A percentile compares a stretch with the other conserved stretches of the same genome.
phyloP scores from a whole-genome alignment of 2,888 invertebrate genomes.

The Willowsia nigromaculata region DNA sequence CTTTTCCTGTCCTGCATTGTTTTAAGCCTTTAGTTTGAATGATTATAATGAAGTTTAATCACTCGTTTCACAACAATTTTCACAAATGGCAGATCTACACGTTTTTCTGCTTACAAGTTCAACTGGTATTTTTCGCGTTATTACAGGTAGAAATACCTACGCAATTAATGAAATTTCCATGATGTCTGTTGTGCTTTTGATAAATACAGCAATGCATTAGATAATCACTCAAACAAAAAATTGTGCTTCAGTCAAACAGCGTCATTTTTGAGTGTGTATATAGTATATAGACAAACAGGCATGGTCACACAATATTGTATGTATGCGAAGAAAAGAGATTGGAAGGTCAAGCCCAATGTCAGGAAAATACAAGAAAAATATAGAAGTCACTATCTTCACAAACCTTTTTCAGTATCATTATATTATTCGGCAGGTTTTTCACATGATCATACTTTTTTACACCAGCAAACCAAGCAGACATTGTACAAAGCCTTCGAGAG shows the following conservation, averaged over 20 bases:
- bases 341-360: conserved; percentile 64
- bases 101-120: neutral
- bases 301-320: too few relatives aligned
- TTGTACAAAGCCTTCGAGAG: too few relatives aligned
- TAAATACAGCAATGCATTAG: neutral
- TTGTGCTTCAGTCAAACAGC: neutral
- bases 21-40: too few relatives aligned
- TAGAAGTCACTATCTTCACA: conserved; percentile 21
- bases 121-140: neutral
- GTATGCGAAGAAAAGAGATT: neutral
- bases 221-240: neutral
- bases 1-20: too few relatives aligned
- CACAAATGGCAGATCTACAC: neutral
- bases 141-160: neutral
- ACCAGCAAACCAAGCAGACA: too few relatives aligned
- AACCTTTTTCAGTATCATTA: neutral
- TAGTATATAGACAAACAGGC: neutral
- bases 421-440: neutral
- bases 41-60: too few relatives aligned
- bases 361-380: conserved; percentile 12
- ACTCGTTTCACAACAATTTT: neutral
- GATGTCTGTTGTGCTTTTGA: neutral
- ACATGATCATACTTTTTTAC: neutral
- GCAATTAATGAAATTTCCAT: neutral
- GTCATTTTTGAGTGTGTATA: neutral